Base-by-base conservation (phyloP, 2,888 invertebrate species). In the Diachrysia chrysitis region DNA sequence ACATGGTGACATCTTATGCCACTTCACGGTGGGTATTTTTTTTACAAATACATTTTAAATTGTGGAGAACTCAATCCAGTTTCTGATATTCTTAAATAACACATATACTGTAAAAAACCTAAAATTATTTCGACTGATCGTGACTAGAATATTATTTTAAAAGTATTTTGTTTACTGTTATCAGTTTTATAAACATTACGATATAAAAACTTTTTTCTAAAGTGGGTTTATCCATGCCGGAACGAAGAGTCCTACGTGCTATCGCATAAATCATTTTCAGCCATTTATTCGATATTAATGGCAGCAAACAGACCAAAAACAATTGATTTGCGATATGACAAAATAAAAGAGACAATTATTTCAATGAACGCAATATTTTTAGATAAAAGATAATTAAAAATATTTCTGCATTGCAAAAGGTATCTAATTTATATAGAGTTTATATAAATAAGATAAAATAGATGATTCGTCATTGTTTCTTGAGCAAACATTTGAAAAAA, bases 181-280 rank as follows among this genome's bases (percentile, higher is more conserved):
- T n/a, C 2, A 42, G 42, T 42, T 42, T 42, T n/a, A 42, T 42
- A 42, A 42, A 42, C 42, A 42, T 42, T n/a, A n/a, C 1, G 42
- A 42, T n/a, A 42, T 10, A 42, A n/a, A 16, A 42, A 16, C 42
- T 42, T 42, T 42, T 42, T 42, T 42, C 5, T n/a, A n/a, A 42
- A n/a, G 42, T 37, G 37, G 37, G 37, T n/a, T 42, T 42, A 42
- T 42, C 42, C 42, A 7, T 6, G n/a, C 42, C 42, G n/a, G 42
- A 42, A n/a, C 42, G 42, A 0, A 42, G 42, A 16, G 42, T 42
- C 6, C 42, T 42, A 42, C 42, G 42, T 42, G 42, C 42, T 16
- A n/a, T 42, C 42, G 42, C 42, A 42, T 42, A 42, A 42, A 42
- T 42, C n/a, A 42, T n/a, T 42, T 42, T n/a, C 42, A 42, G n/a